Evolutionary conservation across 1,140 invertebrate genomes (phyloP), one percentile per base, ranked within the genome.

Genomic region (Homalodisca vitripennis): DNA sequence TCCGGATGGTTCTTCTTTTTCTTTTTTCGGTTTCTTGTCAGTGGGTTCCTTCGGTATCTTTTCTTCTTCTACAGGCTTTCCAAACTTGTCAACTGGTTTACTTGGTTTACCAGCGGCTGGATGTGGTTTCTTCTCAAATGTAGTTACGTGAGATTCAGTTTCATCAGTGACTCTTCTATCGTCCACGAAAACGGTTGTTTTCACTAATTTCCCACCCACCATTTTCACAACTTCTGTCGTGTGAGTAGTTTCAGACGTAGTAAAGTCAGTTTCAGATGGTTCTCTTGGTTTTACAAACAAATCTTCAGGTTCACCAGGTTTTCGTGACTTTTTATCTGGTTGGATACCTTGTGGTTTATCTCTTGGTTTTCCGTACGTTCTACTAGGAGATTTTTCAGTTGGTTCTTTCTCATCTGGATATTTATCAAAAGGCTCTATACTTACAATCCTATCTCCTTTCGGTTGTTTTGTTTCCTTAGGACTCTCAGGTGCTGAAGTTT

Each of bases 171-270:
- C 24, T 12, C 22, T 24, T 10, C 6, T 10, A 22, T 60, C 55
- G 27, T 60, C 55, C 1, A 60, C 26, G 2, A 60, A 3, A 24
- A 67, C 48, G 29, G 22, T 55, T 1, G 46, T n/a, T 63, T 63
- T 67, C 29, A 67, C 48, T 32, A 73, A 34, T 67, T 73, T 73
- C 47, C 70, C 70, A 71, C 72, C 72, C 2, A 73, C 66, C 72
- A 73, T 73, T 17, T 53, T 69, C 14, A 71, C 70, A 20, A 70
- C 53, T 14, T 68, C 67, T 12, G 26, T 41, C 24, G 32, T 53
- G 31, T 63, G 60, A 13, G 24, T 27, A n/a, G 55, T 27, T 6
- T 29, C 55, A 6, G 55, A 29, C 2, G 24, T 60, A 13, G 12
- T n/a, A 24, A 6, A 2, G 2, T 27, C n/a, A 29, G 2, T 10